Base-by-base conservation (phyloP, 2,888 invertebrate genomes). In the Asteroscopus sphinx region DNA sequence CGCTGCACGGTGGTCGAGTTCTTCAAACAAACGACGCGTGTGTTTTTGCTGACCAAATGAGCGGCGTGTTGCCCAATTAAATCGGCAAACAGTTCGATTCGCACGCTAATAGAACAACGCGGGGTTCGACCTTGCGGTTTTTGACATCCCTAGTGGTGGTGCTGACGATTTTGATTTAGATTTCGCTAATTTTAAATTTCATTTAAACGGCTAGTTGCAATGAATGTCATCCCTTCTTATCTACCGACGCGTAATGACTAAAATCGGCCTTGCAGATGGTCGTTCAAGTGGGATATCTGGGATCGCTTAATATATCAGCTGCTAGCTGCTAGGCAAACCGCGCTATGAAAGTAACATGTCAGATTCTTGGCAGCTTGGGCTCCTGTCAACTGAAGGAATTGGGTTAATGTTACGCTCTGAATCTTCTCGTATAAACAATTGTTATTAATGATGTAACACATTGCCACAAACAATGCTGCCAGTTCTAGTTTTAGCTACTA, bases 61-160 rank as follows among this genome's bases (percentile, higher is more conserved):
- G 26, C n/a, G 5, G 21, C 13, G 21, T n/a, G 42, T 25, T 71
- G 57, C 26, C 11, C 37, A 47, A 67, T 71, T 36, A 36, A 44
- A 36, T 40, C 47, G 36, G 8, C 25, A 53, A 25, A 36, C 26
- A 59, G 40, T 40, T 59, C 39, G 15, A 48, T 67, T 67, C n/a
- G 51, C 59, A 37, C 53, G 21, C 16, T 53, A 40, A 64, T 69
- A 73, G 70, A 70, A 73, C 74, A 54, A 42, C 59, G 65, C 47
- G 65, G 59, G 56, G 65, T 47, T 51, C 55, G 74, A 48, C 70
- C 70, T 73, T 69, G 74, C 11, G 4, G 40, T 41, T 48, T 69
- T 54, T 48, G 45, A 37, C 52, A 55, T 16, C 21, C 36, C 36
- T 16, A 37, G 49, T 40, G 51, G 44, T 47, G 72, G 51, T 44